Conservation (phyloP, 2,797 vertebrate species). For the Myripristis jacobus region DNA sequence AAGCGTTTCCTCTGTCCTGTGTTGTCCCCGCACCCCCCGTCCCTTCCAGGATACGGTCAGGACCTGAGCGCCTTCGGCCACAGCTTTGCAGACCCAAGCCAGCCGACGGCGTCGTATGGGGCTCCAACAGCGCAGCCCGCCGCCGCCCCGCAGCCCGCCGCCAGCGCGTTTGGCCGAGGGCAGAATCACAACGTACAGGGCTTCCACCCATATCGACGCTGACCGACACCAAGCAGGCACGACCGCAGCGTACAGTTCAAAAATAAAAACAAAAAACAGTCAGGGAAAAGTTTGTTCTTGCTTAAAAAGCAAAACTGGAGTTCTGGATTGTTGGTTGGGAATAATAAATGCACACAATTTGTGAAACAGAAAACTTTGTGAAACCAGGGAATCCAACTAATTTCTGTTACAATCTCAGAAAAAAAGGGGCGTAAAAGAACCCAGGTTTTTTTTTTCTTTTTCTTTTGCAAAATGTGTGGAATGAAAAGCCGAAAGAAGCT, state of each 20-base stretch:
- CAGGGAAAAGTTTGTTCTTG: constrained; percentile 87
- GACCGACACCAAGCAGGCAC: constrained; percentile 66
- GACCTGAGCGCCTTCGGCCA: constrained; percentile 97
- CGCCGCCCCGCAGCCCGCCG: constrained; percentile 86
- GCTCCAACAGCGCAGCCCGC: constrained; percentile 91
- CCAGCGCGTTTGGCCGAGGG: constrained; percentile 93
- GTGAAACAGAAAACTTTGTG: constrained; percentile 68
- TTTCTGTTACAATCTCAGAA: constrained; percentile 62
- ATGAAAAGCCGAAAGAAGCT: constrained; percentile 80
- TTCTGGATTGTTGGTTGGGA: constrained; percentile 77
- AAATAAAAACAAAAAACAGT: constrained; percentile 67
- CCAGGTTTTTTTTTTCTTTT: constrained; percentile 70
- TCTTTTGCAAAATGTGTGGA: constrained; percentile 82
- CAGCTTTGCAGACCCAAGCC: constrained; percentile 95
- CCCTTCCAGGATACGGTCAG: constrained; percentile 93
- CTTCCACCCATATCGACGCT: constrained; percentile 99
- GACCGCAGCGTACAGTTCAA: constrained; percentile 73
- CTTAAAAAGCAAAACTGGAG: constrained; percentile 80
- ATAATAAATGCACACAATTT: constrained; percentile 74
- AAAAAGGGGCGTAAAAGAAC: constrained; percentile 71
- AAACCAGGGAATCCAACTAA: constrained; percentile 74
- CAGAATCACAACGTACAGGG: constrained; percentile 99
- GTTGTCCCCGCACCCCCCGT: constrained; percentile 13
- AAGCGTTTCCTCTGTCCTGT: constrained; percentile 12
- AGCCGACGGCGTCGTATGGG: constrained; percentile 92